Evolutionary conservation across 2,888 invertebrate species (phyloP).

Genomic region (Synergus gifuensis): DNA sequence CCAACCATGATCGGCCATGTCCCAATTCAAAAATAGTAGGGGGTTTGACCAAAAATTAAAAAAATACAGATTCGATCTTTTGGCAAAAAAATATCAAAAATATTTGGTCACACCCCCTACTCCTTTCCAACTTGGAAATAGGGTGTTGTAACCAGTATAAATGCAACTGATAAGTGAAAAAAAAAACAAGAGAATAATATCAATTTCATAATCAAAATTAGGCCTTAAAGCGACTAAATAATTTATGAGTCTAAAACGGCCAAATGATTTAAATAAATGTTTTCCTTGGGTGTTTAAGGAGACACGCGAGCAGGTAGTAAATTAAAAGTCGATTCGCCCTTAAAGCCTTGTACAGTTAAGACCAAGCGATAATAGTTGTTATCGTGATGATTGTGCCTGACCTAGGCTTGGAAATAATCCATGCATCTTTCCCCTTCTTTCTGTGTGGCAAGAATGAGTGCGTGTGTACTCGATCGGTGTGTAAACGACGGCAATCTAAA

Average conservation of each 20-base stretch:
- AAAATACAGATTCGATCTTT: too few species aligned
- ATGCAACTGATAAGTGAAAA: neutral
- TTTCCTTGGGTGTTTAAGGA: constrained; percentile 37
- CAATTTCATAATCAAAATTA: neutral
- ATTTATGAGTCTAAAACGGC: neutral
- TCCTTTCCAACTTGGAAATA: too few species aligned
- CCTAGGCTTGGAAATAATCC: constrained; percentile 57
- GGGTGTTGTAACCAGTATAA: neutral
- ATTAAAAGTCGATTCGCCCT: constrained; percentile 52
- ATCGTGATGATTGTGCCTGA: constrained; percentile 55
- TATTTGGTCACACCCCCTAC: too few species aligned
- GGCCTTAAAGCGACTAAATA: neutral
- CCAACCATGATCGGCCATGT: too few species aligned
- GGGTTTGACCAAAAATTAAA: too few species aligned
- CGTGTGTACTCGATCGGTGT: neutral
- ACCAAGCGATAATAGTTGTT: constrained; percentile 58
- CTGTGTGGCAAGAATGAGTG: constrained; percentile 30
- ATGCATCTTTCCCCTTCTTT: constrained; percentile 43
- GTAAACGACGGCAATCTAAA: constrained; percentile 2
- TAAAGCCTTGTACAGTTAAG: constrained; percentile 39
- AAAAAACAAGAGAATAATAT: neutral
- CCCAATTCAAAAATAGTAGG: too few species aligned
- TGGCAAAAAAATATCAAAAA: too few species aligned
- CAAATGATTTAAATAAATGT: constrained; percentile 25
- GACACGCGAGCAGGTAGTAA: constrained; percentile 49